A percentile compares a stretch with the other conserved stretches of the same genome.
Conservation (phyloP, 2,113 vertebrate genomes). For the Bothrops jararaca region DNA sequence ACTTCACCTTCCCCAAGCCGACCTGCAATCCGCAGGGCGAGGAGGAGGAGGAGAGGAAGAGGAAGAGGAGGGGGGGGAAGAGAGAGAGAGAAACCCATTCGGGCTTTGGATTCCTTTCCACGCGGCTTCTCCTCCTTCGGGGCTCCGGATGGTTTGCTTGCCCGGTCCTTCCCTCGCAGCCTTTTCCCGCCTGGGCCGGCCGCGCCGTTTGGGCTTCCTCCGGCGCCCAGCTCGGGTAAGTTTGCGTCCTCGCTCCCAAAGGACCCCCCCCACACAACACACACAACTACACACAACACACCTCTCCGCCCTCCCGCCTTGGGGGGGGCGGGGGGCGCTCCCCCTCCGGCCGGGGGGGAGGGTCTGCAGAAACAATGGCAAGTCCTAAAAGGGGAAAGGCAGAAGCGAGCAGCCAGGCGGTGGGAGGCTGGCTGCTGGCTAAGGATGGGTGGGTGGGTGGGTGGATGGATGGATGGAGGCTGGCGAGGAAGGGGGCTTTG, state of each 20-base stretch:
- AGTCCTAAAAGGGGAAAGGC: slow-evolving; percentile 20
- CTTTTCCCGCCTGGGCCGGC: neutral
- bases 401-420: slow-evolving; percentile 33
- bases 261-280: too few relatives aligned
- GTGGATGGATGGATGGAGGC: neutral
- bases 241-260: slow-evolving; percentile 64
- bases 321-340: neutral
- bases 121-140: neutral
- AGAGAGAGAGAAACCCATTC: too few relatives aligned
- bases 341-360: slow-evolving; percentile 28
- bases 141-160: neutral
- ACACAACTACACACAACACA: too few relatives aligned
- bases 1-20: neutral
- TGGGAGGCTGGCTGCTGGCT: neutral
- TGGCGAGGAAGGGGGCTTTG: neutral
- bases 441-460: neutral
- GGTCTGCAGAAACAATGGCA: slow-evolving; percentile 75
- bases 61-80: fast-evolving
- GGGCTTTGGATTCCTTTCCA: neutral
- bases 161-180: neutral
- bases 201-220: slow-evolving; percentile 22
- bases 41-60: too few relatives aligned
- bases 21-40: slow-evolving; percentile 49
- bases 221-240: slow-evolving; percentile 80
- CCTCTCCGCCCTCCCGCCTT: too few relatives aligned